Percentiles rank a stretch among this genome's conserved stretches.
Conservation (phyloP, 92 coral and sea anemone genomes). For the Virgularia gustaviana region DNA sequence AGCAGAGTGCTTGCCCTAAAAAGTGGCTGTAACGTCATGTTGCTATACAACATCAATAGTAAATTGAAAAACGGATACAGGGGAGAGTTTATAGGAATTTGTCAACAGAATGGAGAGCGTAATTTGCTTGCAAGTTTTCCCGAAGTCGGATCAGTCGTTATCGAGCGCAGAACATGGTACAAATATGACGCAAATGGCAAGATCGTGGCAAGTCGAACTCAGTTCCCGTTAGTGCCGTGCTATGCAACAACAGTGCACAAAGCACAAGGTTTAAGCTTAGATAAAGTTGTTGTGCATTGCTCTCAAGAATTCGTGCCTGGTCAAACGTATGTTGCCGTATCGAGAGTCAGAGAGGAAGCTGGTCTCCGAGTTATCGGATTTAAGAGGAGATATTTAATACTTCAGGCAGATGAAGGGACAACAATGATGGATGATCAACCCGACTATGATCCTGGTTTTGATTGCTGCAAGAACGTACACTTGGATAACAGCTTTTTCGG, state of each 20-base stretch:
- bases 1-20: slow-evolving; percentile 6
- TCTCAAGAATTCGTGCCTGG: slow-evolving; percentile 56
- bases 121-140: slow-evolving; percentile 14
- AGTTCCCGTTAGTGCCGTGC: slow-evolving; percentile 35
- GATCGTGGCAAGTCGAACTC: slow-evolving; percentile 18
- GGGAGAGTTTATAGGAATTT: too few species aligned
- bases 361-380: slow-evolving; percentile 34
- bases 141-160: slow-evolving; percentile 2
- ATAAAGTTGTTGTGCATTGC: slow-evolving; percentile 52
- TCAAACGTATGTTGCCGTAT: slow-evolving; percentile 48
- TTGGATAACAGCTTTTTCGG: too few species aligned
- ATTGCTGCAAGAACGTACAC: too few species aligned
- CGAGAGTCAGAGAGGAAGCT: slow-evolving; percentile 21
- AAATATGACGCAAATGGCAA: slow-evolving; percentile 29
- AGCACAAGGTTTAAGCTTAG: slow-evolving; percentile 45
- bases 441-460: too few species aligned
- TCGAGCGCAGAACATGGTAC: slow-evolving; percentile 25
- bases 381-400: too few species aligned
- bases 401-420: too few species aligned
- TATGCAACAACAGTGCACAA: slow-evolving; percentile 42
- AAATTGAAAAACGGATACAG: slow-evolving; percentile 39
- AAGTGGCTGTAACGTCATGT: slow-evolving; percentile 43
- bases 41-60: slow-evolving; percentile 42
- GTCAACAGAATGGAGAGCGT: slow-evolving; percentile 15
- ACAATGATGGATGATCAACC: too few species aligned